Evolutionary conservation across 2,797 vertebrate species (phyloP).

Genomic region (Knipowitschia caucasica): DNA sequence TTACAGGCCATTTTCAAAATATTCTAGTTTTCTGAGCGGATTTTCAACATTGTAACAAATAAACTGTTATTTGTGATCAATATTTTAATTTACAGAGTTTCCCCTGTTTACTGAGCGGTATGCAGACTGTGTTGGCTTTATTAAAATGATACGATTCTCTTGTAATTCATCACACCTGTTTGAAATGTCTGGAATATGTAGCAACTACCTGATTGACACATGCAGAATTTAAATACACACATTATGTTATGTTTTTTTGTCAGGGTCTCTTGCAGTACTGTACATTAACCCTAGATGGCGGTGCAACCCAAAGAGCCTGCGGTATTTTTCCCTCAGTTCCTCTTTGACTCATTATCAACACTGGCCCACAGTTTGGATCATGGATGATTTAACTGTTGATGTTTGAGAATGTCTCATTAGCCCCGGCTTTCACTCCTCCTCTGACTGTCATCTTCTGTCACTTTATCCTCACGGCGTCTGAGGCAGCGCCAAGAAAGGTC

Average conservation of each 20-base stretch:
- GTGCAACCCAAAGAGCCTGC: constrained; percentile 25
- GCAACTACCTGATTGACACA: neutral
- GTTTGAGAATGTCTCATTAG: constrained; percentile 5
- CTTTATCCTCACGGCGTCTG: constrained; percentile 34
- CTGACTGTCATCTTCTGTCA: constrained; percentile 16
- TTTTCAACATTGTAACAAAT: too few species aligned
- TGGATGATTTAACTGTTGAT: neutral
- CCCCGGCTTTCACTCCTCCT: neutral
- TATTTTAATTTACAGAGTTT: too few species aligned
- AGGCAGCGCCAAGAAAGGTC: constrained; percentile 36
- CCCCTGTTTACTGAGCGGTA: too few species aligned
- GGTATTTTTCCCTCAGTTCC: too few species aligned
- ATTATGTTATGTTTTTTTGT: neutral
- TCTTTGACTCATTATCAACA: constrained; percentile 1
- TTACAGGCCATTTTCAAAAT: too few species aligned
- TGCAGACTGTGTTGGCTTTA: too few species aligned
- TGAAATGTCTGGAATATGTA: neutral
- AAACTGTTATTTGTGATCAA: too few species aligned
- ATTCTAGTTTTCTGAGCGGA: too few species aligned
- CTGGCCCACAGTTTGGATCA: neutral
- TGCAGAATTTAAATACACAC: neutral
- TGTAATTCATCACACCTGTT: too few species aligned
- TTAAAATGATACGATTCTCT: too few species aligned
- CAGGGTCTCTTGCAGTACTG: neutral
- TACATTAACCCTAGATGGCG: constrained; percentile 48